Percentiles rank a stretch among this genome's conserved stretches.
phyloP scores from a whole-genome alignment of 1,140 invertebrate species.

The Hycleus phaleratus region DNA sequence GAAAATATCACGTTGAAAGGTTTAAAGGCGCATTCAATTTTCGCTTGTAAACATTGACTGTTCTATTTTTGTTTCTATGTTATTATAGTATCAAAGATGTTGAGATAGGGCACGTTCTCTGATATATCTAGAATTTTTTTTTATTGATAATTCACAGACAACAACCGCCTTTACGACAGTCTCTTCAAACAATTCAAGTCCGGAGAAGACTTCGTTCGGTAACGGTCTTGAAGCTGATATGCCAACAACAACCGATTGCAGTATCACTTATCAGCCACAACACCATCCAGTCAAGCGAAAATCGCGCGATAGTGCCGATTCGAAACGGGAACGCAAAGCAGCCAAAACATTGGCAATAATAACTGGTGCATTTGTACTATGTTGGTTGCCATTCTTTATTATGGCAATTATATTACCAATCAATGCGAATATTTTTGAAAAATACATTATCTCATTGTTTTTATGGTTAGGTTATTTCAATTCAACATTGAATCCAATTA shows the following conservation, averaged over 20 bases:
- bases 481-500: slow-evolving; percentile 81
- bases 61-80: no score
- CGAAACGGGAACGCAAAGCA: slow-evolving; percentile 82
- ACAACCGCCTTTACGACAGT: slow-evolving; percentile 57
- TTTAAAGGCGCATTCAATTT: no score
- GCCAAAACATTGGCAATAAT: slow-evolving; percentile 88
- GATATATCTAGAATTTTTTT: no score
- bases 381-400: slow-evolving; percentile 87
- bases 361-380: slow-evolving; percentile 81
- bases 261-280: slow-evolving; percentile 31
- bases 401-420: slow-evolving; percentile 75
- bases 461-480: slow-evolving; percentile 83
- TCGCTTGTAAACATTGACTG: no score
- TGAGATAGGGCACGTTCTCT: no score
- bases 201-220: slow-evolving; percentile 57
- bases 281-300: slow-evolving; percentile 47
- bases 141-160: slow-evolving; percentile 26
- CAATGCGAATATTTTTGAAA: slow-evolving; percentile 45
- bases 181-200: slow-evolving; percentile 61
- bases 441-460: slow-evolving; percentile 60
- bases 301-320: slow-evolving; percentile 60
- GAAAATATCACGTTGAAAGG: no score
- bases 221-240: slow-evolving; percentile 61
- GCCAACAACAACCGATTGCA: slow-evolving; percentile 48
- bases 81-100: no score